Evolutionary conservation across 2,888 invertebrate species (phyloP).

Genomic region (Platycnemis pennipes): DNA sequence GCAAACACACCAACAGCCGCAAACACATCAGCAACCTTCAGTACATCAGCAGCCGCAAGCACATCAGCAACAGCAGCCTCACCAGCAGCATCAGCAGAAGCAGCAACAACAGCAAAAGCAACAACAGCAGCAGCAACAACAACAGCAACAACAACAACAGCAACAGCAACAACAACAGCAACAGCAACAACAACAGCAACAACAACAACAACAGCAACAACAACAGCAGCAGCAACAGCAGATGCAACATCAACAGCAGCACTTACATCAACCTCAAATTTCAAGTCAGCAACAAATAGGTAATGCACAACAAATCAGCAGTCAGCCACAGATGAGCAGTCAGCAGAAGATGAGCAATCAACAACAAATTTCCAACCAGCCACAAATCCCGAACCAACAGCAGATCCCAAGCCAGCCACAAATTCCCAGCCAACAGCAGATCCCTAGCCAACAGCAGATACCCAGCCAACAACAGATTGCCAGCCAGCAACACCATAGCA

Average conservation of each 20-base stretch:
- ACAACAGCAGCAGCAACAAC: conserved; percentile 68
- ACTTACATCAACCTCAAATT: conserved; percentile 9
- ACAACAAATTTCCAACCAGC: conserved; percentile 35
- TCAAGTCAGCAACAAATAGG: conserved; percentile 33
- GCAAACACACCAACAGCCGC: conserved; percentile 65
- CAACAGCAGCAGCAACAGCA: conserved; percentile 68
- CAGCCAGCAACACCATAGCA: neutral
- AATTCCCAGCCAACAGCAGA: conserved; percentile 21
- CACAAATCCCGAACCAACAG: conserved; percentile 26
- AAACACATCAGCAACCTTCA: conserved; percentile 45
- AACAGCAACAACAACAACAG: conserved; percentile 67
- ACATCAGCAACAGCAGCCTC: conserved; percentile 68
- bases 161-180: conserved; percentile 63
- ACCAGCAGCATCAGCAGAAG: conserved; percentile 51
- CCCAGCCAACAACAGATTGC: neutral
- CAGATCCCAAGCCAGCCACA: conserved; percentile 45
- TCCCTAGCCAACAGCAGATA: neutral
- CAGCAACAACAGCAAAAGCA: conserved; percentile 51
- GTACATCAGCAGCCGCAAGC: conserved; percentile 35
- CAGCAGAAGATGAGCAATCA: conserved; percentile 30
- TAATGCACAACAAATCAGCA: conserved; percentile 23
- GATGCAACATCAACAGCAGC: conserved; percentile 65
- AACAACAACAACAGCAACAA: conserved; percentile 62
- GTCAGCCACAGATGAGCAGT: conserved; percentile 3
- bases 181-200: conserved; percentile 46